phyloP scores from a whole-genome alignment of 2,888 invertebrate genomes.

The Lithophane ornitopus region DNA sequence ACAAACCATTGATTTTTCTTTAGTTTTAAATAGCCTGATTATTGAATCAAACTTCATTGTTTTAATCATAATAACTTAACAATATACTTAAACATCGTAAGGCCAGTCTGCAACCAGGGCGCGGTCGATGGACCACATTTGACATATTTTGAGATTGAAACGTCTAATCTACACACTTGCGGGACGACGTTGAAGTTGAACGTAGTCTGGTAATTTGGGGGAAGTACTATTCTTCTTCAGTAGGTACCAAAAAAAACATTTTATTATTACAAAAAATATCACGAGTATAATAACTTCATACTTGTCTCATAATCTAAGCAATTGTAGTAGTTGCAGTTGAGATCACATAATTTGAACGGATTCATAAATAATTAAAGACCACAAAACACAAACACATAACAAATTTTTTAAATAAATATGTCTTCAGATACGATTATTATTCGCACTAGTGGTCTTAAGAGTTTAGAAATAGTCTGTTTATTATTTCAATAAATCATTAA shows the following conservation, averaged over 20 bases:
- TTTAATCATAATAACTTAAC: background rate
- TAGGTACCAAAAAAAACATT: background rate
- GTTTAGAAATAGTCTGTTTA: background rate
- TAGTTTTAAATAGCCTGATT: background rate
- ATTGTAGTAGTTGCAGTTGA: background rate
- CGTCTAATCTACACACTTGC: too few relatives aligned
- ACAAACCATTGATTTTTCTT: background rate
- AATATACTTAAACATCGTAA: background rate
- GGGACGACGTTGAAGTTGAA: background rate
- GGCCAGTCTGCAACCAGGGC: too few relatives aligned
- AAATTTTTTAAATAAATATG: background rate
- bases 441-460: background rate
- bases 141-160: background rate
- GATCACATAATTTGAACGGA: constrained; percentile 43
- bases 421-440: background rate
- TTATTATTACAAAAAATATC: constrained; percentile 1
- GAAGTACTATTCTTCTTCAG: background rate
- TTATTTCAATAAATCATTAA: background rate
- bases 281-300: background rate
- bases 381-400: background rate
- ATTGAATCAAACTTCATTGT: background rate
- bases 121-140: background rate
- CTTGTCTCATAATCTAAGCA: constrained; percentile 3
- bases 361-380: background rate
- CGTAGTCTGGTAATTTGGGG: background rate